Evolutionary conservation across 2,113 vertebrate genomes (phyloP).

Genomic region (Mus musculus): GRCm39 chr5:110875001-110875500

Average conservation of each 20-base stretch:
- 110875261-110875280: not conserved
- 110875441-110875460: constrained; percentile 81
- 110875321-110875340: not conserved
- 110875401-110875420: constrained; percentile 78
- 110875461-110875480: not conserved
- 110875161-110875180: not conserved
- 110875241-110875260: not conserved
- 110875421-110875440: constrained; percentile 67
- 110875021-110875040: not conserved
- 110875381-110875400: constrained; percentile 62
- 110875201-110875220: too few species aligned
- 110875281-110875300: not conserved
- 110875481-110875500: not conserved
- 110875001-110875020: not conserved
- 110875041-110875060: too few species aligned
- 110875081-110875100: too few species aligned
- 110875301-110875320: not conserved
- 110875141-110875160: not conserved
- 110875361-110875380: fast-evolving
- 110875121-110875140: not conserved
- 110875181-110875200: not conserved
- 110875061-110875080: too few species aligned
- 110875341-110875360: not conserved
- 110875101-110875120: not conserved
- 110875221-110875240: not conserved